Evolutionary conservation across 2,113 vertebrate genomes (phyloP), one percentile per base, ranked within the genome.

Genomic region (Nibea albiflora): DNA sequence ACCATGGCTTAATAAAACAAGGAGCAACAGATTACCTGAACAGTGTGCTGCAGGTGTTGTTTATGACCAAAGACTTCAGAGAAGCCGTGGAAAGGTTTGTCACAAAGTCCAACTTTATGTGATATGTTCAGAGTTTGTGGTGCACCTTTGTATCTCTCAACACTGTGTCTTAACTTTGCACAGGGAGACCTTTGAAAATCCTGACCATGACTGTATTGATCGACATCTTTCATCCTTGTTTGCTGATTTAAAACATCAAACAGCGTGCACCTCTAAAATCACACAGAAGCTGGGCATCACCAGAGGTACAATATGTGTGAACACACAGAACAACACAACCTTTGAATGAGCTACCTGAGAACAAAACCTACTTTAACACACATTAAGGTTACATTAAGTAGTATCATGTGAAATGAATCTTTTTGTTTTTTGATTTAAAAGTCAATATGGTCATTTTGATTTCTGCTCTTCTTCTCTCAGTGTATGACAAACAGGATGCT

Each of bases 11-110:
- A 62, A 0, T 0, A 1, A 94, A 93, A 83, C 88, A 86, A 19
- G 93, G 94, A 1, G 57, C 88, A 1, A 94, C 92, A 0, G 93
- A 92, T 75, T 94, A 95, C 76, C 31, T 95, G 80, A 94, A 94
- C 84, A 92, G 93, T 54, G 89, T 94, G n/a, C 78, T 95, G 79
- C 94, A 95, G 83, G 90, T 90, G 5, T 70, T 95, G 5, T 94
- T 89, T 72, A 91, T 76, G 93, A 93, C 90, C 12, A 0, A 69
- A 46, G 84, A 89, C 14, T 94, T 94, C 88, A 90, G 78, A 88
- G 52, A 88, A 1, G 89, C 90, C 63, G 85, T 95, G 31, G 7
- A 14, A 46, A 89, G 20, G 92, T 95, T 67, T 52, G n/a, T 65
- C 5, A 1, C 4, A 22, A 69, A 74, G 8, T 20, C 4, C 5